These are phyloP conservation scores for Lithosia quadra DNA, from an alignment of 2,888 invertebrate genomes.

Conservation along the genomic window DNA sequence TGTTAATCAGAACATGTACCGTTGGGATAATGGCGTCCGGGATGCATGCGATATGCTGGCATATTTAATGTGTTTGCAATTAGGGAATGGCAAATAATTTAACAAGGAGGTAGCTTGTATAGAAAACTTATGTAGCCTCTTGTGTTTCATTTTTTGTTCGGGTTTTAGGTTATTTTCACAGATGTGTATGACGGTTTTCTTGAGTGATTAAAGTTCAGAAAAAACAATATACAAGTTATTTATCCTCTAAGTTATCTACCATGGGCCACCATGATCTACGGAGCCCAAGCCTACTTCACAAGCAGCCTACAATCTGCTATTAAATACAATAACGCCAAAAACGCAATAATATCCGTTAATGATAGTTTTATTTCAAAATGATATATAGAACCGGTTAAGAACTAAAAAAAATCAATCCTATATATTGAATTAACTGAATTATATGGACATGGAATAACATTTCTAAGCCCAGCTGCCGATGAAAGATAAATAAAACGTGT, in stretches of 20 bases:
- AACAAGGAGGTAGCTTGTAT: slow-evolving; percentile 17
- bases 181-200: no score
- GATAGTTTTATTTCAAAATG: no score
- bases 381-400: neutral
- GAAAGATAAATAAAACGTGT: slow-evolving; percentile 15
- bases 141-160: slow-evolving; percentile 5
- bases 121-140: neutral
- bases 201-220: no score
- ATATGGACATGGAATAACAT: slow-evolving; percentile 3
- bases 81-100: slow-evolving; percentile 41
- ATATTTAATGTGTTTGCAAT: slow-evolving; percentile 52
- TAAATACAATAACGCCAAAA: no score
- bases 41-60: slow-evolving; percentile 64
- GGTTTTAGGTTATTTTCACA: no score
- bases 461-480: slow-evolving; percentile 10
- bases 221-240: no score
- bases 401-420: no score
- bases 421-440: neutral
- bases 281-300: no score
- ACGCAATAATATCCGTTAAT: no score
- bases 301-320: no score
- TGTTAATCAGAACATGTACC: slow-evolving; percentile 69
- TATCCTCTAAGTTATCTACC: no score
- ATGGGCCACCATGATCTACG: no score
- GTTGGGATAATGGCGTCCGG: slow-evolving; percentile 63